Conservation (phyloP, 2,888 invertebrate genomes). For the Cosmia pyralina region DNA sequence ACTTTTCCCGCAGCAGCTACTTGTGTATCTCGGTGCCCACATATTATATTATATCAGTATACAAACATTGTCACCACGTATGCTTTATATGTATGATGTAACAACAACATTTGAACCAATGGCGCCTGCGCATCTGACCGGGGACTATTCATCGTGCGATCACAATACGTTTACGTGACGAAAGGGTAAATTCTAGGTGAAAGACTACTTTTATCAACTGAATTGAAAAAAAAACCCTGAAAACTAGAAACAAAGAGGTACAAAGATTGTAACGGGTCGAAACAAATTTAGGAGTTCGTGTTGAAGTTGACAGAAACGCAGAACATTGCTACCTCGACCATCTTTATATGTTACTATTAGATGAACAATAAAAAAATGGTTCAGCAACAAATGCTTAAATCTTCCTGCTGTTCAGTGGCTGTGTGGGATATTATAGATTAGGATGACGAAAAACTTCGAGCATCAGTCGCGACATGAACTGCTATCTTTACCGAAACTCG, state of each 20-base stretch:
- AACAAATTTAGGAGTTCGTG: background rate
- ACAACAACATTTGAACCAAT: constrained; percentile 21
- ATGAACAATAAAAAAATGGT: background rate
- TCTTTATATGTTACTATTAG: no score
- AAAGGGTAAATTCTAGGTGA: no score
- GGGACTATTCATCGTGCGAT: background rate
- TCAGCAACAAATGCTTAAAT: background rate
- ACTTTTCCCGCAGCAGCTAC: constrained; percentile 16
- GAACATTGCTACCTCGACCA: no score
- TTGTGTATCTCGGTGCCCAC: constrained; percentile 17
- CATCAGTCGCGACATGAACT: constrained; percentile 7
- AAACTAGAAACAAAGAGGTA: background rate
- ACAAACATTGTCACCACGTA: constrained; percentile 35
- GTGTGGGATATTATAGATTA: background rate
- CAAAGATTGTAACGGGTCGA: background rate
- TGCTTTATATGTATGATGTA: constrained; percentile 32
- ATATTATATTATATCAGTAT: constrained; percentile 12
- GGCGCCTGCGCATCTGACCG: constrained; percentile 5
- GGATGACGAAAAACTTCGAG: background rate
- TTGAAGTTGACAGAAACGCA: background rate
- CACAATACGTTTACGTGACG: no score
- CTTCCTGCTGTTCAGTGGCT: no score
- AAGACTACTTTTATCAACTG: no score
- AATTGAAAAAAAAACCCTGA: no score
- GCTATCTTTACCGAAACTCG: constrained; percentile 12